Percentiles rank a stretch among this genome's conserved stretches.
Conservation (phyloP, 1,140 invertebrate genomes). For the Musca vetustissima region DNA sequence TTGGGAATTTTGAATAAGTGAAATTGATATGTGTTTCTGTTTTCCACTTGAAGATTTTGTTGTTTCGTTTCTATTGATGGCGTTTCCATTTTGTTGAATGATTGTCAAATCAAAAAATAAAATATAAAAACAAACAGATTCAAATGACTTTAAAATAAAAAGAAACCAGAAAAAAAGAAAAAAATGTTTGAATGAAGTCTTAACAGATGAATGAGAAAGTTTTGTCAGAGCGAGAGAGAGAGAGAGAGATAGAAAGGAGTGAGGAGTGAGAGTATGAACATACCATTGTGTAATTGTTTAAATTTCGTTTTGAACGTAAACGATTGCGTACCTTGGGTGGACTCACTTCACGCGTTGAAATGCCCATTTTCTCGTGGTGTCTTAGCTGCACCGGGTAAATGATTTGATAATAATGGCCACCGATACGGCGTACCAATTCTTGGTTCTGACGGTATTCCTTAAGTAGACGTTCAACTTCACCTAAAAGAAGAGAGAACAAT, state of each 20-base stretch:
- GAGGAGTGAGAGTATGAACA: conserved; percentile 35
- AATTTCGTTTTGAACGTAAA: conserved; percentile 45
- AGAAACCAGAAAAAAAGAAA: too few species aligned
- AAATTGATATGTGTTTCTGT: not conserved
- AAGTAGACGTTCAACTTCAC: conserved; percentile 84
- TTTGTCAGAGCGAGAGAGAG: not conserved
- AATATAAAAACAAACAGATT: too few species aligned
- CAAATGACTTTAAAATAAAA: too few species aligned
- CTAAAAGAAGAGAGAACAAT: conserved; percentile 58
- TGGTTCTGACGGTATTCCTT: conserved; percentile 88
- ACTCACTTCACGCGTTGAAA: conserved; percentile 84
- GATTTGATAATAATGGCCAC: conserved; percentile 88
- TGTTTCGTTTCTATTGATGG: not conserved
- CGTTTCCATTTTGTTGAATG: not conserved
- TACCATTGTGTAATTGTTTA: conserved; percentile 50
- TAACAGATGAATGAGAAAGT: conserved; percentile 22
- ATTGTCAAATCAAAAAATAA: not conserved
- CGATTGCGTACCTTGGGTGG: conserved; percentile 73
- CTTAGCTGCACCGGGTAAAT: conserved; percentile 92
- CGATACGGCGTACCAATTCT: conserved; percentile 86
- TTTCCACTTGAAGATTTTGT: not conserved
- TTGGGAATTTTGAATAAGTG: too few species aligned
- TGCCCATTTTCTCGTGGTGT: conserved; percentile 93
- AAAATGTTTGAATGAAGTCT: not conserved
- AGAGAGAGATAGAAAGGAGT: not conserved